A percentile compares a stretch with the other conserved stretches of the same genome.
These are phyloP conservation scores for Liparis tanakae DNA, from an alignment of 2,797 vertebrate species.

Conservation along the genomic window DNA sequence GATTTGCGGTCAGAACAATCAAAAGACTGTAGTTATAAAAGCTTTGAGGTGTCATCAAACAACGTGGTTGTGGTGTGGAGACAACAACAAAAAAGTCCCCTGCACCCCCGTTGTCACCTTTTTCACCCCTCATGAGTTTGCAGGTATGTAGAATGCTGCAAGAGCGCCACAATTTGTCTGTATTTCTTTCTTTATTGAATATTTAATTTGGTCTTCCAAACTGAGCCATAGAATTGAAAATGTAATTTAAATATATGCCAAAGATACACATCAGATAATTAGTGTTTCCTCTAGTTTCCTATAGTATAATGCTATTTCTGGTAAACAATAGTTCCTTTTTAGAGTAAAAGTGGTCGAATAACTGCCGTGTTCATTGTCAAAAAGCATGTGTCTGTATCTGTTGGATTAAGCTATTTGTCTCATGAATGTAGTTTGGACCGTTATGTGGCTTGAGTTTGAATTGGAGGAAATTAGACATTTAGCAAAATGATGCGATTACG, in stretches of 20 bases:
- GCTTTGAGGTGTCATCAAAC: no score
- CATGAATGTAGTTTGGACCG: conserved; percentile 12
- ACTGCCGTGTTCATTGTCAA: background rate
- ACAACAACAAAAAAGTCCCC: no score
- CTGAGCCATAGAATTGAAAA: conserved; percentile 27
- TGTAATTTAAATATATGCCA: conserved; percentile 31
- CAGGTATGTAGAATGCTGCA: no score
- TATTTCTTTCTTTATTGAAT: conserved; percentile 26
- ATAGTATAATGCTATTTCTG: conserved; percentile 12
- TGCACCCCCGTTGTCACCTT: no score
- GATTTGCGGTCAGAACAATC: no score
- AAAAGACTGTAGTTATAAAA: no score
- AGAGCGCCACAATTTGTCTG: conserved; percentile 34
- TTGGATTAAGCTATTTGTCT: conserved; percentile 25
- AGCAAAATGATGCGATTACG: conserved; percentile 3
- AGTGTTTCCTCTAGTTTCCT: conserved; percentile 8
- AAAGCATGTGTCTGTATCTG: conserved; percentile 10
- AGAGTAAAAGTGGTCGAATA: background rate
- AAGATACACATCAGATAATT: conserved; percentile 12
- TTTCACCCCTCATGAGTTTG: no score
- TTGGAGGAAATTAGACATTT: conserved; percentile 10
- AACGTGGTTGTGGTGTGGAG: no score
- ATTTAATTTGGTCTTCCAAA: conserved; percentile 25
- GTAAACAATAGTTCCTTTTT: conserved; percentile 19
- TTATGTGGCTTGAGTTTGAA: conserved; percentile 26